Percentiles rank a stretch among this genome's conserved stretches.
Evolutionary conservation across 2,888 invertebrate genomes (phyloP).

Genomic region (Tetragonisca angustula): DNA sequence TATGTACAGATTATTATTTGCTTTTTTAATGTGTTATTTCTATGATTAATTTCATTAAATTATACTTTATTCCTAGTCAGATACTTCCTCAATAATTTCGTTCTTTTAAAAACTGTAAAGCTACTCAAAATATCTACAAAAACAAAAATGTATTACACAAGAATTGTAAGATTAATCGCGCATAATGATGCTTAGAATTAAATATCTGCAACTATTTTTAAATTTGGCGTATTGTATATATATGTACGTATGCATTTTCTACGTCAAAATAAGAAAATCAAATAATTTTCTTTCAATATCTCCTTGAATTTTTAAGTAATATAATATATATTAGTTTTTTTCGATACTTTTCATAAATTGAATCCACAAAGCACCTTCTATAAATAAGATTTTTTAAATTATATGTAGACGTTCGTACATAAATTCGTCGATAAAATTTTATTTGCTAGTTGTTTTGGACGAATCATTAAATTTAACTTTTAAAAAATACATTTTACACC

Average conservation of each 20-base stretch:
- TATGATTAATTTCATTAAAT: constrained; percentile 6
- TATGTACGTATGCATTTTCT: neutral
- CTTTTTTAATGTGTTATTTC: neutral
- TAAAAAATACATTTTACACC: neutral
- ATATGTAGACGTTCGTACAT: neutral
- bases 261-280: neutral
- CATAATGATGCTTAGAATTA: neutral
- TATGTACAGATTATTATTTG: neutral
- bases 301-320: neutral
- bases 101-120: constrained; percentile 27
- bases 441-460: neutral
- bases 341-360: neutral
- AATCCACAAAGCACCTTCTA: neutral
- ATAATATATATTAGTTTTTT: neutral
- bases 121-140: neutral
- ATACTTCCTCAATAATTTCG: neutral
- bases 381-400: neutral
- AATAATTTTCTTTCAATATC: neutral
- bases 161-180: constrained; percentile 4
- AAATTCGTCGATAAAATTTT: neutral
- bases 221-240: neutral
- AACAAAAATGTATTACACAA: neutral
- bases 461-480: neutral
- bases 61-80: neutral
- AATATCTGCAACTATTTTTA: neutral